Base-by-base conservation (phyloP, 2,797 vertebrate species). In the Neosilurus mollespiculum region DNA sequence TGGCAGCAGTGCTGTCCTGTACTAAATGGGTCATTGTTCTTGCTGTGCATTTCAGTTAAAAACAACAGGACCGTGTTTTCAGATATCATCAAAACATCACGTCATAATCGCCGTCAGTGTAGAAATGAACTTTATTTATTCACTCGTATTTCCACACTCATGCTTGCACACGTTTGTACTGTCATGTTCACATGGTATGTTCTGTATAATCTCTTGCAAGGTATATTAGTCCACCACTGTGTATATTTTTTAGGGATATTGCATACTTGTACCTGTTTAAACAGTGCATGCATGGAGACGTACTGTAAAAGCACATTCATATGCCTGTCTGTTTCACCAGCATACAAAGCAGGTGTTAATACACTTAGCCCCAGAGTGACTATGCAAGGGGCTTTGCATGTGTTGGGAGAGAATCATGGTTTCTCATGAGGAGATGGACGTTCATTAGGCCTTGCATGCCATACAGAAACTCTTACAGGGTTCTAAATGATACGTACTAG, bases 31-130 rank as follows among this genome's bases (percentile, higher is more conserved):
- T 61, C 34, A 62, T 64, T 64, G 80, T 64, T 20, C 26, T 65
- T 2, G 26, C 59, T 58, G 59, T 49, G 18, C 71, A 56, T 82
- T 73, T 61, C 54, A 83, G 51, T 58, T n/a, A 4, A 81, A 75
- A 62, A 86, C 22, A 78, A 75, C 81, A 87, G 81, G 83, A 84
- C 84, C 81, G 86, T 85, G 84, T 26, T 24, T 61, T 81, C 10
- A 54, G 34, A n/a, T 24, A 34, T 43, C 71, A 59, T 53, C 20
- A 43, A 79, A 82, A 67, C 53, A 64, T 51, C 30, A 78, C 8
- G 43, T 16, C 61, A 81, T 51, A 64, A 24, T 20, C 37, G 20
- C n/a, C 10, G 43, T 10, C 16, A 54, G 54, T 22, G 10, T 58
- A 54, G 51, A 62, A 78, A 37, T 43, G 5, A 15, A 51, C 37